Base-by-base conservation (phyloP, 1,140 invertebrate genomes). In the Teleogryllus occipitalis region DNA sequence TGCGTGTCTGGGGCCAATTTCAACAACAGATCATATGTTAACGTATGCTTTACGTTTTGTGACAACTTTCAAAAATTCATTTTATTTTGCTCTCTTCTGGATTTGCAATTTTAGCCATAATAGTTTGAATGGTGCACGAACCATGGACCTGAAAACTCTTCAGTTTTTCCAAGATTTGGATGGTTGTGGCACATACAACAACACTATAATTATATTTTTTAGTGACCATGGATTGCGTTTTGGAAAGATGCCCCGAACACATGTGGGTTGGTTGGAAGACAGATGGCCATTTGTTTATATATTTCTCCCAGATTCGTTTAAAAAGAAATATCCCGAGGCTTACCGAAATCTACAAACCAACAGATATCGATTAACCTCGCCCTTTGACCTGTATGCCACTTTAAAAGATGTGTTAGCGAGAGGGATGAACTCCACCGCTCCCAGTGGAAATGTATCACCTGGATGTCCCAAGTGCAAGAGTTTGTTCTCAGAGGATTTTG, bases 211-310 rank as follows among this genome's bases (percentile, higher is more conserved):
- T 8, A 47, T 81, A 7, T 80, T 81, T 65, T 49, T 81, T 0
- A 81, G 96, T 83, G 97, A 99, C 86, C 97, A 98, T 85, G 97
- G 97, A 0, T 92, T 97, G 83, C 86, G 97, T 48, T 98, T 94
- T 88, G 96, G 97, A 4, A 87, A 88, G 5, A 91, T 96, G 21
- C 85, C 94, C 22, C 85, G 90, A 82, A 97, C 96, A 0, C 93
- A 93, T 84, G 91, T 93, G 78, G 97, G 97, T 0, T 92, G 94
- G 84, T 88, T 97, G 80, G 97, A 99, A 85, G 96, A 98, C 84
- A 87, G 96, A 74, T 85, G 98, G 27, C 97, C 97, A 0, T 94
- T 96, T 81, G 87, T 96, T 15, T 93, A 93, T n/a, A n/a, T n/a
- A n/a, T n/a, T n/a, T n/a, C n/a, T n/a, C n/a, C n/a, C n/a, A n/a